Evolutionary conservation across 2,797 vertebrate species (phyloP).

Genomic region (Peromyscus nudipes): DNA sequence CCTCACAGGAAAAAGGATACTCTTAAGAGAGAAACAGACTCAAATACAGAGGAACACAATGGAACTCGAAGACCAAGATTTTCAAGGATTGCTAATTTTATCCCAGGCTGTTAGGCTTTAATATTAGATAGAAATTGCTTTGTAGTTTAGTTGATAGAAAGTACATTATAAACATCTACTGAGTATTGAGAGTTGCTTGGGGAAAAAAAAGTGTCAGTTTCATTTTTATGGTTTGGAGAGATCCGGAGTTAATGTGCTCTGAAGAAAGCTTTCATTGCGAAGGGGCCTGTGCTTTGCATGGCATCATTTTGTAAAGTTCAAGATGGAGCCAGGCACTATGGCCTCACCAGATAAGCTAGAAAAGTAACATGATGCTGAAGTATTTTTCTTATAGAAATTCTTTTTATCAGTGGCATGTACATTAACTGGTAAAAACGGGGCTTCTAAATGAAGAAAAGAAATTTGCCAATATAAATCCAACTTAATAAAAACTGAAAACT

Average conservation of each 20-base stretch:
- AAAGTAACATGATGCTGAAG: constrained; percentile 49
- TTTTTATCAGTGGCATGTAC: neutral
- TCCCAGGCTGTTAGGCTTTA: neutral
- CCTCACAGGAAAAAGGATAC: neutral
- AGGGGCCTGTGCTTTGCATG: neutral
- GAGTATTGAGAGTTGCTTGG: constrained; percentile 10
- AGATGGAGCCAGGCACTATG: constrained; percentile 4
- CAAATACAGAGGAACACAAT: neutral
- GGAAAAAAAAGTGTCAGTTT: constrained; percentile 33
- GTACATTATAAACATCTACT: neutral
- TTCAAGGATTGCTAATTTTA: constrained; percentile 46
- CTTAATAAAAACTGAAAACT: neutral
- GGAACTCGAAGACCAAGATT: neutral
- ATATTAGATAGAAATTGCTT: constrained; percentile 28
- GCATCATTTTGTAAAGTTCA: constrained; percentile 44
- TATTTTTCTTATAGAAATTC: neutral
- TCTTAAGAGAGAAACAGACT: neutral
- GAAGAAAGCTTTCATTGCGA: constrained; percentile 38
- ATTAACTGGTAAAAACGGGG: constrained; percentile 28
- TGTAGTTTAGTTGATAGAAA: constrained; percentile 52
- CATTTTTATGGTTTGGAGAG: constrained; percentile 49
- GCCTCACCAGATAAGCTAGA: constrained; percentile 32
- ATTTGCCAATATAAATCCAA: constrained; percentile 57
- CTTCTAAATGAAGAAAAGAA: constrained; percentile 45
- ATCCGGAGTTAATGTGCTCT: neutral